Evolutionary conservation across 2,888 invertebrate species (phyloP).

Genomic region (Acleris cristana): DNA sequence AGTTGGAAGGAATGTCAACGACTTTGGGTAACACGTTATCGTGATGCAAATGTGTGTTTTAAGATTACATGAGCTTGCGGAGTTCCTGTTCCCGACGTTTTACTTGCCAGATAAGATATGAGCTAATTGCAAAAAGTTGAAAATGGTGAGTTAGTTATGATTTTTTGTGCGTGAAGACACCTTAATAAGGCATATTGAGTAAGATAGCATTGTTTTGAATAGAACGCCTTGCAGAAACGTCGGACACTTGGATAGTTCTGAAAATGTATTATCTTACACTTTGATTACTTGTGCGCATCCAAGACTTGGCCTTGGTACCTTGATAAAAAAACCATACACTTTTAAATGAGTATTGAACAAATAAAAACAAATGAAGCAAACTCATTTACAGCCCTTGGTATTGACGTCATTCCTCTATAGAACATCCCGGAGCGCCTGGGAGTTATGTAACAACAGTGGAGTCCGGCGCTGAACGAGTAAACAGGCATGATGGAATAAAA

Average conservation of each 20-base stretch:
- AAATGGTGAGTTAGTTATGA: neutral
- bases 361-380: neutral
- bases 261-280: too few species aligned
- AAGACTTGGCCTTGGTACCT: too few species aligned
- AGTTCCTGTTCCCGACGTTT: slow-evolving; percentile 8
- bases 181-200: too few species aligned
- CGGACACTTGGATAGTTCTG: too few species aligned
- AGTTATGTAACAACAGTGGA: slow-evolving; percentile 55
- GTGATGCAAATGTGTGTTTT: slow-evolving; percentile 20
- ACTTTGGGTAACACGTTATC: slow-evolving; percentile 36
- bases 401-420: slow-evolving; percentile 12
- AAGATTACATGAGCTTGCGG: slow-evolving; percentile 16
- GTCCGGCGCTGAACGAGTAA: slow-evolving; percentile 54
- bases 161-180: neutral
- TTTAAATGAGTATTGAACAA: too few species aligned
- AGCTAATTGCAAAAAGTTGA: neutral
- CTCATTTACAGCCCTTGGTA: neutral
- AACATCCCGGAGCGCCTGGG: slow-evolving; percentile 20
- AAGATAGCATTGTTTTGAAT: too few species aligned
- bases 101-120: slow-evolving; percentile 6
- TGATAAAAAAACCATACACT: too few species aligned
- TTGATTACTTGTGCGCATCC: too few species aligned
- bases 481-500: slow-evolving; percentile 70
- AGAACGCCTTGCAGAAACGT: too few species aligned
- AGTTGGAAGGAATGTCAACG: slow-evolving; percentile 58